These are phyloP conservation scores for Crenichthys baileyi DNA, from an alignment of 2,797 vertebrate species.

Conservation along the genomic window DNA sequence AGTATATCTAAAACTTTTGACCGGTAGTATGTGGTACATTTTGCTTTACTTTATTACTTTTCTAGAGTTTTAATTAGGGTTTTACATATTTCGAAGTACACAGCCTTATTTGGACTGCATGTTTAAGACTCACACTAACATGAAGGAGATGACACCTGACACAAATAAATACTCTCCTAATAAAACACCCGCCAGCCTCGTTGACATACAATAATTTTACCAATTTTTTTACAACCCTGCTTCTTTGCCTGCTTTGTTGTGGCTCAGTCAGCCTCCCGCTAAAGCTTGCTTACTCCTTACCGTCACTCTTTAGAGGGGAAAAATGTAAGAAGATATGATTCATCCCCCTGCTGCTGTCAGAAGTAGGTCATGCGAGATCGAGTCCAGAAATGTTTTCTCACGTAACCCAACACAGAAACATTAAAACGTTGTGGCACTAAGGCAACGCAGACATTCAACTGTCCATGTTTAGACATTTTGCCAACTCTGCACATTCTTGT, in stretches of 20 bases:
- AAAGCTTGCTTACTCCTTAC: constrained; percentile 39
- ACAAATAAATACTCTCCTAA: constrained; percentile 10
- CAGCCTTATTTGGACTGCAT: background rate
- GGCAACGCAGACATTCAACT: background rate
- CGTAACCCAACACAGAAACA: constrained; percentile 20
- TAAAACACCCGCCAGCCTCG: background rate
- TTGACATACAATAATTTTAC: constrained; percentile 11
- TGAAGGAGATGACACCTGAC: background rate
- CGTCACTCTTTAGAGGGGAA: constrained; percentile 68
- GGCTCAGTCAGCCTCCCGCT: constrained; percentile 15
- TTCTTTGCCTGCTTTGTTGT: constrained; percentile 50
- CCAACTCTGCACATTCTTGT: background rate
- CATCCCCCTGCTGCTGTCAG: constrained; percentile 20
- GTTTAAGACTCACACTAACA: background rate
- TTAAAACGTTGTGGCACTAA: constrained; percentile 23
- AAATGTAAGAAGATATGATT: constrained; percentile 71
- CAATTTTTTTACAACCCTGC: constrained; percentile 19
- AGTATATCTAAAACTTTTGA: too few species aligned
- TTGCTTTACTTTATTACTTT: too few species aligned
- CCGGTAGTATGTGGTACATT: too few species aligned
- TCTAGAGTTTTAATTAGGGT: too few species aligned
- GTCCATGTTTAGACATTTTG: background rate
- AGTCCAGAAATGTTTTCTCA: constrained; percentile 17
- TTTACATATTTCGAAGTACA: background rate
- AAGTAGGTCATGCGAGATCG: constrained; percentile 62